These are phyloP conservation scores for Sinocyclocheilus grahami DNA, from an alignment of 2,113 vertebrate genomes.

Conservation along the genomic window DNA sequence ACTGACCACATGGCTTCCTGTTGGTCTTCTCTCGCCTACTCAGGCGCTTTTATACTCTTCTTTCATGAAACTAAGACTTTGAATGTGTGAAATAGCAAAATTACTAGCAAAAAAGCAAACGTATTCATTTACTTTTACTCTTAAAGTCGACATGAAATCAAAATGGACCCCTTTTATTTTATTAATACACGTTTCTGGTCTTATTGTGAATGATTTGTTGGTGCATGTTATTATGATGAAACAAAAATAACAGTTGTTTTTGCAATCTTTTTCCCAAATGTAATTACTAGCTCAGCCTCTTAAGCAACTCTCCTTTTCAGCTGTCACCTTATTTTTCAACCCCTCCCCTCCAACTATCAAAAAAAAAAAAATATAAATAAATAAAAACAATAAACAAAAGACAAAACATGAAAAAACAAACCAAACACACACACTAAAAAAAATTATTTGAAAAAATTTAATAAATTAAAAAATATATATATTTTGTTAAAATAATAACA, in stretches of 20 bases:
- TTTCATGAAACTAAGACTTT: not conserved
- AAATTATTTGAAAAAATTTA: no score
- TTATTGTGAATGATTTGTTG: not conserved
- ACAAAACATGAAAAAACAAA: no score
- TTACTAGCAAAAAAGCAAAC: not conserved
- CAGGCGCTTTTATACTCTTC: not conserved
- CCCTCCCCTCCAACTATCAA: not conserved
- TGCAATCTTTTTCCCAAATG: not conserved
- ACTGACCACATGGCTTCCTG: constrained; percentile 51
- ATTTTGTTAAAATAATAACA: no score
- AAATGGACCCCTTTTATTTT: not conserved
- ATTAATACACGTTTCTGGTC: not conserved
- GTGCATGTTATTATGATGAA: not conserved
- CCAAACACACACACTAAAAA: no score
- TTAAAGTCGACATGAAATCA: not conserved
- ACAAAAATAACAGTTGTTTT: not conserved
- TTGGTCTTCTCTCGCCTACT: constrained; percentile 48
- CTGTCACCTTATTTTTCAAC: not conserved
- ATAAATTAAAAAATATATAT: no score
- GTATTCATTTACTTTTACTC: not conserved
- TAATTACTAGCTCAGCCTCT: not conserved
- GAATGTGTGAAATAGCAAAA: not conserved
- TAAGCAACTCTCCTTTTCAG: not conserved
- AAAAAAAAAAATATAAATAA: no score
- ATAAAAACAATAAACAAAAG: no score